Conservation (phyloP, 2,888 invertebrate genomes). For the Philereme vetulata region DNA sequence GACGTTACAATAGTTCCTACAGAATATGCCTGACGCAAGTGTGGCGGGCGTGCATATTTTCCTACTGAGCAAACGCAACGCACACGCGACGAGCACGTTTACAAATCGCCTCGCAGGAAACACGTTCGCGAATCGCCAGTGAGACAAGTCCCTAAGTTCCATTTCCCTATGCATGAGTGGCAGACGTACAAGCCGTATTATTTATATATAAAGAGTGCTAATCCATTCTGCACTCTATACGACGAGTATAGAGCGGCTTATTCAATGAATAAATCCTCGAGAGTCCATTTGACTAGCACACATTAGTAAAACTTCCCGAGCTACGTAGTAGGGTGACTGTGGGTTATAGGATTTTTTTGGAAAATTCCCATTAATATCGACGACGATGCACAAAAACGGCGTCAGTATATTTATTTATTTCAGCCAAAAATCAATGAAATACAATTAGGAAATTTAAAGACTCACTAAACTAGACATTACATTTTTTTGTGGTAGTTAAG, state of each 20-base stretch:
- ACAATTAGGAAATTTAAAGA: too few species aligned
- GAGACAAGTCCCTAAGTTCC: constrained; percentile 57
- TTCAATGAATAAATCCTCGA: constrained; percentile 62
- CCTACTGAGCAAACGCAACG: too few species aligned
- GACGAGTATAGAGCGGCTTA: constrained; percentile 58
- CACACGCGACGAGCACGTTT: too few species aligned
- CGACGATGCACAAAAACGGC: too few species aligned
- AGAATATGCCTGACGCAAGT: too few species aligned
- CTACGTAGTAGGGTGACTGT: constrained; percentile 61
- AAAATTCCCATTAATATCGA: background rate
- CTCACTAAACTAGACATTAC: too few species aligned
- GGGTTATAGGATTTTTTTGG: constrained; percentile 20
- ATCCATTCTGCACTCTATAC: constrained; percentile 59
- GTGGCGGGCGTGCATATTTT: too few species aligned
- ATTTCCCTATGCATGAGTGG: constrained; percentile 81
- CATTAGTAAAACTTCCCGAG: constrained; percentile 81
- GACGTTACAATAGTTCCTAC: too few species aligned
- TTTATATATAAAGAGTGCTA: constrained; percentile 50
- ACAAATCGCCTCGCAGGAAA: too few species aligned
- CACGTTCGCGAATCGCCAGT: constrained; percentile 50
- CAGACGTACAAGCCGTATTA: constrained; percentile 58
- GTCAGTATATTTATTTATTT: too few species aligned
- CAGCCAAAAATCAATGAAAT: too few species aligned
- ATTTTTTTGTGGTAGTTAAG: too few species aligned
- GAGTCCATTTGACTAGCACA: constrained; percentile 82